Evolutionary conservation across 64 coral and sea anemone species (phyloP), one percentile per base, ranked within the genome.

Genomic region (Orbicella faveolata): DNA sequence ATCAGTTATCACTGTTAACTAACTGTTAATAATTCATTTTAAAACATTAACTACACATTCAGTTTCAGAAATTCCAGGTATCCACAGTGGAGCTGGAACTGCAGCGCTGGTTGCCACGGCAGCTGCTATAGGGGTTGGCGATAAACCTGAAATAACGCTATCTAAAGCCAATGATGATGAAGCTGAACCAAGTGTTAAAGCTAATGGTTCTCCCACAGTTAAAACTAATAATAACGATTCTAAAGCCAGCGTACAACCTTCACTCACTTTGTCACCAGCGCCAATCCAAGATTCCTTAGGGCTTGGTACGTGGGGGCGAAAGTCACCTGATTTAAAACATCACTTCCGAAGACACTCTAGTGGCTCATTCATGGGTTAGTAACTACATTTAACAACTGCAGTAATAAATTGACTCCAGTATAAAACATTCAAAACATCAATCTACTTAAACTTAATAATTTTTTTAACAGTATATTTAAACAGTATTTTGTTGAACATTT

Each of bases 41-140:
- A 51, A 84, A 84, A 67, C 63, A n/a, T 83, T 35, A 84, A 84
- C 81, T 84, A 96, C 91, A 93, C 72, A 79, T 96, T 96, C 84
- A 96, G 95, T 96, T 96, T 96, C 95, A 96, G 95, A 96, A 78
- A 83, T 96, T 77, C 95, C 95, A 65, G 95, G 95, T 78, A 96
- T 96, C 80, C 95, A 96, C 81, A 96, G 95, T 77, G 95, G 95
- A 90, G 95, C 95, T 48, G 95, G 95, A 78, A 96, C 95, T 21
- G 95, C 92, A 76, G 95, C 95, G 36, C 90, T 96, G 90, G 92
- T 96, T 83, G 95, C 95, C 63, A 92, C 95, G 2, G 95, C 95
- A 79, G 90, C 95, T 36, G 91, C 92, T 61, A 90, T 93, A 67
- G 95, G 88, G 53, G 95, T 83, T 9, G 88, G 92, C 35, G 92